Evolutionary conservation across 2,888 invertebrate genomes (phyloP).

Genomic region (Cheilosia variabilis): DNA sequence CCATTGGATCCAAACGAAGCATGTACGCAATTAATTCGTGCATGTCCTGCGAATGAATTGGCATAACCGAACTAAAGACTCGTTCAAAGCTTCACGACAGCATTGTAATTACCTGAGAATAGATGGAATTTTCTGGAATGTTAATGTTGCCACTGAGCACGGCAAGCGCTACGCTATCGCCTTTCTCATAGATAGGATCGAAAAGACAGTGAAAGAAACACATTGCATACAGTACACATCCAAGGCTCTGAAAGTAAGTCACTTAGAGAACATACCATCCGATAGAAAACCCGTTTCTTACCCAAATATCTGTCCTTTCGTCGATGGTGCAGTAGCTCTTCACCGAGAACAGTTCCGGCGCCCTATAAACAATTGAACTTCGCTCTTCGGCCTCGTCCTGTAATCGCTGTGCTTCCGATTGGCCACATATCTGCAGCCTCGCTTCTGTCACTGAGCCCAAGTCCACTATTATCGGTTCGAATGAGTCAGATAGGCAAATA

Average conservation of each 20-base stretch:
- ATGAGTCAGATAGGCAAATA: conserved; percentile 89
- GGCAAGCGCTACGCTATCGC: conserved; percentile 94
- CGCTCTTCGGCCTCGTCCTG: conserved; percentile 93
- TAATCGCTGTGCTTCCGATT: conserved; percentile 88
- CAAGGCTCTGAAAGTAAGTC: conserved; percentile 87
- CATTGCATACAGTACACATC: conserved; percentile 93
- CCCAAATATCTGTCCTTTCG: conserved; percentile 94
- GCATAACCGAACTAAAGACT: conserved; percentile 66
- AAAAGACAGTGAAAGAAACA: conserved; percentile 94
- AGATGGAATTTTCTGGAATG: conserved; percentile 89
- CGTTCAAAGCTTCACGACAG: too few relatives aligned
- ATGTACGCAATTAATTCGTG: conserved; percentile 88
- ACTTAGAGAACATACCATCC: not conserved
- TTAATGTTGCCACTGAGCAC: conserved; percentile 90
- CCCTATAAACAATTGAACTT: conserved; percentile 94
- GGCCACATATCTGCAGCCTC: conserved; percentile 86
- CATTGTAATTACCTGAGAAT: conserved; percentile 83
- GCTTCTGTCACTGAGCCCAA: conserved; percentile 89
- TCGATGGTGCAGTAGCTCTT: conserved; percentile 92
- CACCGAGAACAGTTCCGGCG: conserved; percentile 94
- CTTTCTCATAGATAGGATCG: conserved; percentile 92
- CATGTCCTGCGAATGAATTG: conserved; percentile 85
- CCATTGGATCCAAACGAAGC: conserved; percentile 90
- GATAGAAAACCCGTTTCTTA: conserved; percentile 79
- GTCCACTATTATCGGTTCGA: conserved; percentile 92